Conservation (phyloP, 2,888 invertebrate species). For the Pandemis cinnamomeana region DNA sequence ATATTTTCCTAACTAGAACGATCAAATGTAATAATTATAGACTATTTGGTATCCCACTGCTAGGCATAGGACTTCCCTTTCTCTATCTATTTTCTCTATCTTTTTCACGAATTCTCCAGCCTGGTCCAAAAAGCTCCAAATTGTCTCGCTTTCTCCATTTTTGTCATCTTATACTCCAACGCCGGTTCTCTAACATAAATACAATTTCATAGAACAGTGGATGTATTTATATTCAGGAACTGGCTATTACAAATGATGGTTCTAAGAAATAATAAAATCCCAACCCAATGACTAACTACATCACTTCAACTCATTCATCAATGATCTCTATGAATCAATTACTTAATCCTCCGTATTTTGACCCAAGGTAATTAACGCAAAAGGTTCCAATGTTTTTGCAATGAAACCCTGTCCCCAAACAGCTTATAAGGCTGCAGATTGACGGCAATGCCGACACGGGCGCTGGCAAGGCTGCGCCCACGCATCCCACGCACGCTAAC, state of each 20-base stretch:
- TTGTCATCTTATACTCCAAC: too few relatives aligned
- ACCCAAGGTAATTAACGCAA: constrained; percentile 41
- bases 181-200: too few relatives aligned
- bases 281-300: background rate
- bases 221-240: background rate
- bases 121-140: too few relatives aligned
- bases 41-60: too few relatives aligned
- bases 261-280: background rate
- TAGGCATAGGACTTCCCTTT: too few relatives aligned
- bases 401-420: constrained; percentile 51
- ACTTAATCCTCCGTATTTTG: constrained; percentile 39
- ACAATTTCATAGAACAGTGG: too few relatives aligned
- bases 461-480: constrained; percentile 45
- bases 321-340: background rate
- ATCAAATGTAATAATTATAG: too few relatives aligned
- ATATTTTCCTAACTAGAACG: too few relatives aligned
- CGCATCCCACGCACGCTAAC: constrained; percentile 45
- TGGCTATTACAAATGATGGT: background rate
- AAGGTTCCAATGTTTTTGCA: constrained; percentile 40
- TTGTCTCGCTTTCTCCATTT: too few relatives aligned
- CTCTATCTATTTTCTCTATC: too few relatives aligned
- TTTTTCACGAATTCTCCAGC: too few relatives aligned
- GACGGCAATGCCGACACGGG: constrained; percentile 60
- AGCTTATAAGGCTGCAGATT: constrained; percentile 63
- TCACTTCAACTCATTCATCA: background rate